Evolutionary conservation across 1,140 invertebrate species (phyloP).

Genomic region (Drosophila seguyi): DNA sequence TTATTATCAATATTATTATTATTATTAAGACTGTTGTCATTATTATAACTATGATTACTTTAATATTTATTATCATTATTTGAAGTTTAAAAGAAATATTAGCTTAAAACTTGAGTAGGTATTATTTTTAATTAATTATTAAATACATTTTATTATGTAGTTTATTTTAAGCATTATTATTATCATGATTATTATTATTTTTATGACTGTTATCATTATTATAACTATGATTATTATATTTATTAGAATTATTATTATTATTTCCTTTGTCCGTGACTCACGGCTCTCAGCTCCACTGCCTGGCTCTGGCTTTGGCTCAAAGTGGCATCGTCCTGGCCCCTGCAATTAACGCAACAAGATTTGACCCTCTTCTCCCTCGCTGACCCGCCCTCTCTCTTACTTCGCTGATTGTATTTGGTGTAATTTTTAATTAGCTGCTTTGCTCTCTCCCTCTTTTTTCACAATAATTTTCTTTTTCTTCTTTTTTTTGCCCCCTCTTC

Average conservation of each 20-base stretch:
- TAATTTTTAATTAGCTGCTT: slow-evolving; percentile 53
- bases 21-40: too few relatives aligned
- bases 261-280: slow-evolving; percentile 13
- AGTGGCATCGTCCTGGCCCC: slow-evolving; percentile 15
- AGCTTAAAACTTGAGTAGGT: neutral
- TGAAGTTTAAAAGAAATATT: neutral
- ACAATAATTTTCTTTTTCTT: slow-evolving; percentile 2
- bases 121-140: too few relatives aligned
- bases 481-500: slow-evolving; percentile 1
- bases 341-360: slow-evolving; percentile 46
- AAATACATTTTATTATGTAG: too few relatives aligned
- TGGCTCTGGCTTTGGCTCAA: slow-evolving; percentile 3
- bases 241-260: neutral
- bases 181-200: too few relatives aligned
- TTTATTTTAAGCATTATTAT: too few relatives aligned
- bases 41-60: neutral
- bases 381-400: neutral
- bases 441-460: neutral
- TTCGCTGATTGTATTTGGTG: slow-evolving; percentile 33
- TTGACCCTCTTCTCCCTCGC: slow-evolving; percentile 15
- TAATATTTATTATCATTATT: neutral
- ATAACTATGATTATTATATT: neutral
- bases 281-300: neutral
- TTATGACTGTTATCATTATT: neutral
- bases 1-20: too few relatives aligned